Evolutionary conservation across 2,797 vertebrate species (phyloP), one percentile per base, ranked within the genome.

Genomic region (Fistularia tabacaria): DNA sequence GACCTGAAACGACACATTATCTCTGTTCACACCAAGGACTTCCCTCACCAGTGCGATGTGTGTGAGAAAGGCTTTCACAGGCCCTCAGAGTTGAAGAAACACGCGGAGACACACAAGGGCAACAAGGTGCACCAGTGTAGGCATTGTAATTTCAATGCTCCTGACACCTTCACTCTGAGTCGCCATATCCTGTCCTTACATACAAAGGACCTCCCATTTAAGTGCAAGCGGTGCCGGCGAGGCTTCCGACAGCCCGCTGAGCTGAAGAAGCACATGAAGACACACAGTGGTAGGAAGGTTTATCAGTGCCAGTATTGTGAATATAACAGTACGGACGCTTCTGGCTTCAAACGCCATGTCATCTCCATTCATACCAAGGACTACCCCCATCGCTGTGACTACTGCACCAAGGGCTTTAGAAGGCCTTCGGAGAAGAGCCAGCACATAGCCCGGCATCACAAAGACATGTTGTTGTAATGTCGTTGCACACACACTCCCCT

Each of bases 201-300:
- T 78, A 98, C 96, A 7, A 98, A 98, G 89, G 97, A 98, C 64
- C 89, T 92, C 47, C 91, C 91, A 1, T 92, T 92, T 69, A 94
- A 94, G 90, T 94, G 91, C 81, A 99, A 91, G 92, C 92, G 94
- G 36, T 99, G 96, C 84, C 94, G 95, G 87, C 91, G 94, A 73
- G 95, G 94, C 51, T 99, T 98, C 76, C 90, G 95, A 69, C 94
- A 97, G 76, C 95, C 95, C 6, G 93, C 86, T 0, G 97, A 99
- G 89, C 91, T 99, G 39, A 98, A 98, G 89, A 99, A 98, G 87
- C 97, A 99, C 88, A 97, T 97, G 94, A 99, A 99, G 90, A 97
- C 94, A 15, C 97, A 98, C 90, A 98, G 94, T 36, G 97, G 97
- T 74, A 93, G 95, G 78, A 99, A 99, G 76, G 94, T 98, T 62